Evolutionary conservation across 2,888 invertebrate genomes (phyloP), one percentile per base, ranked within the genome.

Genomic region (Pogonocherus hispidulus): DNA sequence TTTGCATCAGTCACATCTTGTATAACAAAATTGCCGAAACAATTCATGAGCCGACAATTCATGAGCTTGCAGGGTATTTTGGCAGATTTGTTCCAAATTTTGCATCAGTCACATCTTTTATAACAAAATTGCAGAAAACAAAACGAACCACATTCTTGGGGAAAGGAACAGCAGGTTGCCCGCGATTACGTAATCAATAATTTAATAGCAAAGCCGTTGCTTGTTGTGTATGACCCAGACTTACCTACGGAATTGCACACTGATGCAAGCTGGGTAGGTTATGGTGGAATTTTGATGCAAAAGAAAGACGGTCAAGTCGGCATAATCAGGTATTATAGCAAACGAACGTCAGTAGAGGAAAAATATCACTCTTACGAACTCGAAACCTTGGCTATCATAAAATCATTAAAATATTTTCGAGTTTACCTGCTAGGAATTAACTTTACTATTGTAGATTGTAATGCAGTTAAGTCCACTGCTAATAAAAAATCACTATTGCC

Each of bases 361-460:
- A 78, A 76, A 11, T 83, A 82, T 54, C 76, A 78, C 20, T 76
- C 76, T 2, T 76, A 79, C 14, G 81, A 84, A 46, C 54, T 81
- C 0, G 23, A 23, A 23, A 23, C 23, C 3, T 6, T 23, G 23
- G 23, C 23, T 4, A 23, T 23, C 6, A 6, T 23, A n/a, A n/a
- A n/a, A n/a, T n/a, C n/a, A n/a, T n/a, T n/a, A n/a, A 23, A 23
- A 23, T 23, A 23, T 23, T 23, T 23, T 23, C 23, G 23, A 4
- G 6, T 23, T 23, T 23, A 4, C 23, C n/a, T n/a, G n/a, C 60
- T 76, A 11, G 78, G 78, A 1, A 68, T 72, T 6, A 57, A 55
- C 0, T 81, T 82, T 59, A 73, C 66, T 9, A 66, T 82, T 0
- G 60, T 78, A 1, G 84, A 85, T 56, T 83, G 81, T 52, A 79